These are phyloP conservation scores for Sphenopsis melanotis DNA, from an alignment of 2,797 vertebrate species.

Conservation along the genomic window DNA sequence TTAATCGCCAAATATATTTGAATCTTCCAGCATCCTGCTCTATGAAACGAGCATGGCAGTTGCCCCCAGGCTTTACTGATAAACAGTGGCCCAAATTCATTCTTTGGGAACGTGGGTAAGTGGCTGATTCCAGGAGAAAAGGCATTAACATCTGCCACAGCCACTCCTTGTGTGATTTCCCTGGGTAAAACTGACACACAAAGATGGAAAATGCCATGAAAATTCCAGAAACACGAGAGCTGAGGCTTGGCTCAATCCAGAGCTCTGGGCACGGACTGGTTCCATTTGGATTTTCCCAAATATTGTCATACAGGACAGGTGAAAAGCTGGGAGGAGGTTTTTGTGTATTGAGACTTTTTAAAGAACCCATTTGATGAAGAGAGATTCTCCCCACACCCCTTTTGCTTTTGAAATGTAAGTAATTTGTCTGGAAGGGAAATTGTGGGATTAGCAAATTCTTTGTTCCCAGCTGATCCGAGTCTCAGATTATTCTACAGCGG, in stretches of 20 bases:
- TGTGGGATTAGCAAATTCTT: not conserved
- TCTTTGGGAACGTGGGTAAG: not conserved
- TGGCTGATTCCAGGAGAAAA: not conserved
- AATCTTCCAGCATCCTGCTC: not conserved
- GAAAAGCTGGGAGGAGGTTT: not conserved
- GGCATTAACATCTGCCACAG: not conserved
- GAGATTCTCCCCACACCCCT: not conserved
- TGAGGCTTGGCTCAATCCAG: not conserved
- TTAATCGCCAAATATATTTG: not conserved
- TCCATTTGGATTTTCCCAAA: not conserved
- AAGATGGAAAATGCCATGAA: not conserved
- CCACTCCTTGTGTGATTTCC: not conserved
- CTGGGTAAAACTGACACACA: not conserved
- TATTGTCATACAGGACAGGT: fast-evolving
- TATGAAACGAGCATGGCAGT: not conserved
- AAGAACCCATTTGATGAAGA: not conserved
- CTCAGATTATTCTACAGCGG: not conserved
- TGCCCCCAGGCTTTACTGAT: not conserved
- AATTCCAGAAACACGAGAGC: not conserved
- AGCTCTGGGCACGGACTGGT: not conserved
- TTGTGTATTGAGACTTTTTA: not conserved
- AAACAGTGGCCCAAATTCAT: not conserved
- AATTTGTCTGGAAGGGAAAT: slow-evolving; percentile 3
- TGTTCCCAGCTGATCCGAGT: not conserved
- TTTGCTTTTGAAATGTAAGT: not conserved